Evolutionary conservation across 2,113 vertebrate species (phyloP), one percentile per base, ranked within the genome.

Genomic region (Bostrychus sinensis): DNA sequence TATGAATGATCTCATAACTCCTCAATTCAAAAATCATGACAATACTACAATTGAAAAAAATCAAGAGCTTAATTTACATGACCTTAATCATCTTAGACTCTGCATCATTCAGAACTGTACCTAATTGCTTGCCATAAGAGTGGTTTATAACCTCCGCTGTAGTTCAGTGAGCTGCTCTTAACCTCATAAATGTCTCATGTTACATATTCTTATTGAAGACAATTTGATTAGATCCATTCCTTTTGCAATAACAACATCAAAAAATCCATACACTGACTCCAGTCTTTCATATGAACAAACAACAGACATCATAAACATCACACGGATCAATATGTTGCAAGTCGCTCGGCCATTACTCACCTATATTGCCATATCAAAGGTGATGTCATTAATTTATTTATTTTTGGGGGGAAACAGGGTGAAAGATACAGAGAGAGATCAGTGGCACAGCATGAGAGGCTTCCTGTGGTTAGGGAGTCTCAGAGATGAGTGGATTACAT

Each of bases 391-490:
- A 25, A 39, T 81, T 46, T 54, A 64, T 61, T 74, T 75, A 57
- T 30, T 36, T 81, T 54, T 54, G 63, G 5, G 51, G 56, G 60
- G 62, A 62, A 74, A 51, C 36, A 0, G 23, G 62, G 56, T 56
- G 62, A 53, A 62, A 54, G 34, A 66, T 37, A 67, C 70, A 42
- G 55, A 11, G 66, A 78, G 57, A 81, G 82, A 87, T 85, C 81
- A 81, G 65, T 84, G 58, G 82, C 60, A 37, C 60, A 77, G 77
- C 73, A 64, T 70, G 75, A 72, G 76, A 46, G 81, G 71, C 76
- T 81, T 85, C 84, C 78, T 81, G 86, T 61, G 79, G 86, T 84
- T 72, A 66, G 79, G 58, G 83, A 86, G 56, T 70, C 74, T 86
- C 86, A 50, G 67, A 84, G 74, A 77, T 75, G 73, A 75, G 62